phyloP scores from a whole-genome alignment of 1,140 invertebrate genomes.

The Brachionus manjavacas region DNA sequence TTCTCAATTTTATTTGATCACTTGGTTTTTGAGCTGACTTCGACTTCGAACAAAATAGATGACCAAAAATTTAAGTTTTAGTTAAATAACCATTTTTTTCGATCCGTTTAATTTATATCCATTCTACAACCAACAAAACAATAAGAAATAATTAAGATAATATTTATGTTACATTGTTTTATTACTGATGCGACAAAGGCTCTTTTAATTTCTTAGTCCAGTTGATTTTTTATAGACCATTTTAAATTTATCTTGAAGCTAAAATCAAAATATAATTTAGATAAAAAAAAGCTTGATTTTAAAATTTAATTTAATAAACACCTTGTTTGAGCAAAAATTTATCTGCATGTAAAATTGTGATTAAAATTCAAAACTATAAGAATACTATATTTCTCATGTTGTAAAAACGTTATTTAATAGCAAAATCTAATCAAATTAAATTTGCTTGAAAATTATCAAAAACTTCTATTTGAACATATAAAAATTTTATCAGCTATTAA shows the following conservation, averaged over 20 bases:
- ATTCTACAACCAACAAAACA: not conserved
- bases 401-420: not conserved
- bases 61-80: not conserved
- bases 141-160: not conserved
- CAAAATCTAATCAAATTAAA: not conserved
- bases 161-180: not conserved
- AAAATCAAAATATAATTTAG: not conserved
- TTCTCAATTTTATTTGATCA: not conserved
- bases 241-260: not conserved
- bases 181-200: not conserved
- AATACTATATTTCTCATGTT: not conserved
- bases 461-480: not conserved
- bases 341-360: not conserved
- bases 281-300: not conserved
- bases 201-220: not conserved
- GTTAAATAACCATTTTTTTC: not conserved
- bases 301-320: not conserved
- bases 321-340: not conserved
- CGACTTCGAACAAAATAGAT: not conserved
- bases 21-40: not conserved
- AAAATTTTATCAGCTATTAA: not conserved
- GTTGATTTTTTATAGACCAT: not conserved
- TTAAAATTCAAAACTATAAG: not conserved
- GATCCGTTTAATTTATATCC: not conserved
- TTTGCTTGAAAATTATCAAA: not conserved